Evolutionary conservation across 2,113 vertebrate species (phyloP), one percentile per base, ranked within the genome.

Genomic region (Podarcis raffonei): DNA sequence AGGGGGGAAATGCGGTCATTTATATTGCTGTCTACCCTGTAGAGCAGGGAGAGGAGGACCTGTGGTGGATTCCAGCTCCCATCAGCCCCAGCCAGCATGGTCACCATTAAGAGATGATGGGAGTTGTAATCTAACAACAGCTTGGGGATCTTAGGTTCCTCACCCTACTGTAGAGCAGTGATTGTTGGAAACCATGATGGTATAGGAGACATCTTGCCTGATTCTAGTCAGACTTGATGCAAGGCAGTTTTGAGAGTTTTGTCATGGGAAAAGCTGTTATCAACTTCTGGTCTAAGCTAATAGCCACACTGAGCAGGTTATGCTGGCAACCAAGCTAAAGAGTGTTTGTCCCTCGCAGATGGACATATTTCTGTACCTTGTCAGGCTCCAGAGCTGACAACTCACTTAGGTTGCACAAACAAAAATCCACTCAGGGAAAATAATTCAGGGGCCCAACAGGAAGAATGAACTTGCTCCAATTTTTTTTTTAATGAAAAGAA

Each of bases 361-460:
- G 39, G 57, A 35, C 72, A 59, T 76, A 85, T 85, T 85, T 77
- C 84, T 85, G 84, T 65, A 77, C 8, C 57, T 4, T 76, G 84
- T 85, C 53, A 57, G 32, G 72, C n/a, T 18, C 23, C 72, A 20
- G 53, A 85, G 35, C 84, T 77, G 48, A 42, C 83, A 62, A 57
- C 22, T 62, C 32, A 39, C 57, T 39, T 16, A n/a, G 42, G 27
- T 39, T 76, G 35, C n/a, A 77, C 57, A 85, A 85, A 85, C 42
- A 76, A 62, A 83, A 85, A 35, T 75, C 57, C 57, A 74, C 69
- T 59, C 16, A 2, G 53, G 25, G 3, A 30, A 25, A 85, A 85
- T 77, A 18, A 62, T 20, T 65, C 35, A 77, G 53, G 32, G 53
- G 53, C 35, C 59, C 25, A 42, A 22, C 35, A 78, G 35, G 13